phyloP scores from a whole-genome alignment of 2,797 vertebrate genomes.

The Sebastolobus alascanus region DNA sequence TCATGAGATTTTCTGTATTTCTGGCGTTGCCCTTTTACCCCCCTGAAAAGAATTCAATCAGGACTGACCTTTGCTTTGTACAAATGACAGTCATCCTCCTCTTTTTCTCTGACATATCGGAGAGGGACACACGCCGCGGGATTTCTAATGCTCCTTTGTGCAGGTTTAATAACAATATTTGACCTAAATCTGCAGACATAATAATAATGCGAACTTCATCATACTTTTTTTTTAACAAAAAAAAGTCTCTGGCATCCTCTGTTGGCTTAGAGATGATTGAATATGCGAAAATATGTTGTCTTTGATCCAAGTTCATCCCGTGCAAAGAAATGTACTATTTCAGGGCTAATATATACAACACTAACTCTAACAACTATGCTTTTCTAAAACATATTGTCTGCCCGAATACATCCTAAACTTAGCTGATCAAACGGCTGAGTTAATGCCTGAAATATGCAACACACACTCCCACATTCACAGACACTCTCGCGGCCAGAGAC shows the following conservation, averaged over 20 bases:
- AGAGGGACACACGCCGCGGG: slow-evolving; percentile 29
- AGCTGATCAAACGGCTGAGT: slow-evolving; percentile 23
- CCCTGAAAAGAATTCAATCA: slow-evolving; percentile 70
- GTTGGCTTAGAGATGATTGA: slow-evolving; percentile 6
- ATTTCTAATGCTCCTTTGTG: slow-evolving; percentile 30
- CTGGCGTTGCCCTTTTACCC: slow-evolving; percentile 50
- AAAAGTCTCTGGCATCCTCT: slow-evolving; percentile 22
- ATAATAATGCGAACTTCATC: slow-evolving; percentile 29
- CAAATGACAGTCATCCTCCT: slow-evolving; percentile 64
- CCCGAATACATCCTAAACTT: slow-evolving; percentile 28
- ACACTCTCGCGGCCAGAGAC: slow-evolving; percentile 44
- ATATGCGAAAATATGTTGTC: background rate
- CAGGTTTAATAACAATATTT: slow-evolving; percentile 44
- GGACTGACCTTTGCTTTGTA: slow-evolving; percentile 74
- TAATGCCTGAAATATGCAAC: slow-evolving; percentile 53
- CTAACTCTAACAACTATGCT: no score
- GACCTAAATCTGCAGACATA: slow-evolving; percentile 50
- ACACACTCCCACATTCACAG: slow-evolving; percentile 59
- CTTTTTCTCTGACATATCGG: slow-evolving; percentile 56
- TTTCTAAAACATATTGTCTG: slow-evolving; percentile 48
- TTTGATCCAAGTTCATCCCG: background rate
- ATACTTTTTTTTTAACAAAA: slow-evolving; percentile 5
- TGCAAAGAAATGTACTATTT: background rate
- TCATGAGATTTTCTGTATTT: slow-evolving; percentile 45
- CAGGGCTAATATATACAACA: background rate